Percentiles rank a stretch among this genome's conserved stretches.
Evolutionary conservation across 92 coral and sea anemone species (phyloP).

Genomic region (Nematostella vectensis): DNA sequence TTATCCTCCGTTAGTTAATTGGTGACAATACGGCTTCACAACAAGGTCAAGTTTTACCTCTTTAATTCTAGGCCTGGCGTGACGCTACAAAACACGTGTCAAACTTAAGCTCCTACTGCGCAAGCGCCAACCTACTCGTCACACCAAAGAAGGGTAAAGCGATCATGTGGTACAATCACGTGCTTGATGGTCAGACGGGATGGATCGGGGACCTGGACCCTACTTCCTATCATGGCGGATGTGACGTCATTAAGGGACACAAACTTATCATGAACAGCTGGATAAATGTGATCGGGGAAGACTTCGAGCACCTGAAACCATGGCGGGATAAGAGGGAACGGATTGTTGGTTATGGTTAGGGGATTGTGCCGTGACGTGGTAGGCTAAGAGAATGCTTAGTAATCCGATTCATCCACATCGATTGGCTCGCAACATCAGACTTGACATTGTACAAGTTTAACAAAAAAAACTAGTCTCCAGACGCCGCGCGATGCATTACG

Average conservation of each 20-base stretch:
- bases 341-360: neutral
- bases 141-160: constrained; percentile 72
- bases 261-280: constrained; percentile 92
- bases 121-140: constrained; percentile 59
- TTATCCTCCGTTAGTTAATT: neutral
- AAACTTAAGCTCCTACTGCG: constrained; percentile 73
- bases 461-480: too few relatives aligned
- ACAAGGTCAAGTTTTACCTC: too few relatives aligned
- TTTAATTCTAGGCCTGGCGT: constrained; percentile 37
- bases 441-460: too few relatives aligned
- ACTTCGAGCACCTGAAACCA: constrained; percentile 47
- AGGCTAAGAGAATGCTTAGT: neutral
- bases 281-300: constrained; percentile 69
- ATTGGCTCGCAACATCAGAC: too few relatives aligned
- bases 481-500: too few relatives aligned
- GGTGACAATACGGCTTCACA: constrained; percentile 1
- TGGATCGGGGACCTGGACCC: constrained; percentile 68
- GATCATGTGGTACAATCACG: constrained; percentile 95
- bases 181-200: constrained; percentile 34
- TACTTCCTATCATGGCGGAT: constrained; percentile 85
- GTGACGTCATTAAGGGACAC: constrained; percentile 81
- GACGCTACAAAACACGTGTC: constrained; percentile 42
- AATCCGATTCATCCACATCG: too few relatives aligned
- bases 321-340: constrained; percentile 38
- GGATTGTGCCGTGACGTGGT: neutral